Conservation (phyloP, 2,888 invertebrate species). For the Schrankia costaestrigalis region DNA sequence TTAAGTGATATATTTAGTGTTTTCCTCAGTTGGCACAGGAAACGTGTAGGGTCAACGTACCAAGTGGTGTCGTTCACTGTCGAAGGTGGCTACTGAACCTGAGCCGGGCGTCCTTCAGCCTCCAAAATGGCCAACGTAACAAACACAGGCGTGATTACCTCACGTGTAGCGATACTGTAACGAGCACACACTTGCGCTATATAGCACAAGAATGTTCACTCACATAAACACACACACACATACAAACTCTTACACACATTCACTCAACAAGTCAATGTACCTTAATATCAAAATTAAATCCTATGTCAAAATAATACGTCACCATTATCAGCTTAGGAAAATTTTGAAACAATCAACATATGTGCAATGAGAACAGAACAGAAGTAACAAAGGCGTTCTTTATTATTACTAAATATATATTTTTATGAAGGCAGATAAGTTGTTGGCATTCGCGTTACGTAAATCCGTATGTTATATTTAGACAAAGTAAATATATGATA, state of each 20-base stretch:
- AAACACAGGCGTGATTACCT: slow-evolving; percentile 42
- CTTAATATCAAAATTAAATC: slow-evolving; percentile 41
- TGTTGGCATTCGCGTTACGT: too few relatives aligned
- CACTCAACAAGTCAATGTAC: slow-evolving; percentile 51
- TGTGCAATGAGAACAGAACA: neutral
- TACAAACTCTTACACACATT: slow-evolving; percentile 41
- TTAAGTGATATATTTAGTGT: slow-evolving; percentile 52
- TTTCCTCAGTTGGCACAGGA: slow-evolving; percentile 66
- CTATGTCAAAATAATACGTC: slow-evolving; percentile 24
- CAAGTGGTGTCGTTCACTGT: slow-evolving; percentile 74
- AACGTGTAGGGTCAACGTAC: slow-evolving; percentile 70
- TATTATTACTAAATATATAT: too few relatives aligned
- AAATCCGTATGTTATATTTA: too few relatives aligned
- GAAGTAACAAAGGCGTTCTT: too few relatives aligned
- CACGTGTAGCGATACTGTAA: slow-evolving; percentile 37
- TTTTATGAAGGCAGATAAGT: too few relatives aligned
- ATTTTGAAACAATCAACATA: neutral
- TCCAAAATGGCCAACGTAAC: slow-evolving; percentile 66
- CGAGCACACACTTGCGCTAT: slow-evolving; percentile 40
- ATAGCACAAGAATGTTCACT: slow-evolving; percentile 44
- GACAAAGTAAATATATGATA: too few relatives aligned
- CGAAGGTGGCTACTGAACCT: slow-evolving; percentile 75
- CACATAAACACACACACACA: slow-evolving; percentile 40
- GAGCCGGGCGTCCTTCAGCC: slow-evolving; percentile 74
- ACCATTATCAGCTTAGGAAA: slow-evolving; percentile 8